These are phyloP conservation scores for Drosophila monieri DNA, from an alignment of 2,888 invertebrate species.

Conservation along the genomic window DNA sequence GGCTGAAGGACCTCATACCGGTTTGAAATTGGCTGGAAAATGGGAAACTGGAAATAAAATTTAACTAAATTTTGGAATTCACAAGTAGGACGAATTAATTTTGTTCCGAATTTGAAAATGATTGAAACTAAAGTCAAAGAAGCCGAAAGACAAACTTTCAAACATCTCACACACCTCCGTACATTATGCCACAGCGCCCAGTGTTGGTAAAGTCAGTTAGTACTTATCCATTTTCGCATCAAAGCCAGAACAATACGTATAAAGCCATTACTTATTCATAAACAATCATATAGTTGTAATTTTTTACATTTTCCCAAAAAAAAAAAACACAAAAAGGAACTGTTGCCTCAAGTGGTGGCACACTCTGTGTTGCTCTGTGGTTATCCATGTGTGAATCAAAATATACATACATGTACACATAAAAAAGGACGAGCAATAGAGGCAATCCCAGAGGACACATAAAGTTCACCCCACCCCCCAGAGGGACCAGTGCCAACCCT, in stretches of 20 bases:
- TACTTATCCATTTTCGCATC: no score
- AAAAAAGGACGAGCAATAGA: neutral
- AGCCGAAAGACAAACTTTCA: neutral
- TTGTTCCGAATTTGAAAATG: conserved; percentile 3
- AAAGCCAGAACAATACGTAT: neutral
- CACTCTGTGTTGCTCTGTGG: conserved; percentile 2
- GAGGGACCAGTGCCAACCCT: neutral
- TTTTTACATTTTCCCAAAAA: neutral
- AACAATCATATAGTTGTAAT: neutral
- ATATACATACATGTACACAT: neutral
- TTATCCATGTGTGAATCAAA: conserved; percentile 10
- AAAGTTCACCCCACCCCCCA: neutral
- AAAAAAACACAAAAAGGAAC: neutral
- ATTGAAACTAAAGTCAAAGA: neutral
- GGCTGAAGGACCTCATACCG: neutral
- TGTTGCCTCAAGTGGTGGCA: conserved; percentile 2
- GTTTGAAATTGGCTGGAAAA: neutral
- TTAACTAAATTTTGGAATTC: conserved; percentile 1
- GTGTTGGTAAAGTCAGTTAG: no score
- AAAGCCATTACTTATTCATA: neutral
- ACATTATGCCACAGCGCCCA: neutral
- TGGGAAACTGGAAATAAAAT: neutral
- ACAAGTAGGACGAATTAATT: conserved; percentile 11
- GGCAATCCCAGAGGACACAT: conserved; percentile 21
- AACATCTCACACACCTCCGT: neutral